A percentile compares a stretch with the other conserved stretches of the same genome.
phyloP scores from a whole-genome alignment of 2,113 vertebrate species.

The Salvelinus namaycush region DNA sequence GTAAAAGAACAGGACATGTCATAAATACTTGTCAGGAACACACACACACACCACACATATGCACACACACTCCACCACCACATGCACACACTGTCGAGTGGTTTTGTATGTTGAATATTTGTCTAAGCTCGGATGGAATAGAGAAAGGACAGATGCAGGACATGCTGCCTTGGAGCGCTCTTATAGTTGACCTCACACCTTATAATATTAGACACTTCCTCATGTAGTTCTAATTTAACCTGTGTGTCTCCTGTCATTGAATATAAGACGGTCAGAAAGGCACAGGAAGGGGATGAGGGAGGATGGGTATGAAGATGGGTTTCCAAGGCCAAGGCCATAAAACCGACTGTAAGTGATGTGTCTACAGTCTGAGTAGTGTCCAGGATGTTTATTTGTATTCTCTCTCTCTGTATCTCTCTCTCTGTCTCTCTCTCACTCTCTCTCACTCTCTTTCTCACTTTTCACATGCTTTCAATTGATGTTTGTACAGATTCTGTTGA shows the following conservation, averaged over 20 bases:
- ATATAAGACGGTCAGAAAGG: conserved; percentile 22
- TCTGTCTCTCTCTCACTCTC: no score
- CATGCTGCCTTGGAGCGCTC: no score
- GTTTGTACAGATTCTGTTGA: neutral
- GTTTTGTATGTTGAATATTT: neutral
- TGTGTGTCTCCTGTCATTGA: conserved; percentile 2
- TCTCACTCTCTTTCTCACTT: neutral
- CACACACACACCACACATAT: no score
- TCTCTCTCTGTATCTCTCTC: neutral
- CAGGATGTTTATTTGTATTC: neutral
- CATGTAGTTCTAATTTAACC: neutral
- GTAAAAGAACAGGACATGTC: conserved; percentile 7
- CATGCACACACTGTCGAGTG: neutral
- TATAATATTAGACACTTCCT: neutral
- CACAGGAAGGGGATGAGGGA: neutral
- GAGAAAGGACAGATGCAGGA: no score
- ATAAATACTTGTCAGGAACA: conserved; percentile 13
- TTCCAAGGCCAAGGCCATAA: conserved; percentile 19
- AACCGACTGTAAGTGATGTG: conserved; percentile 3
- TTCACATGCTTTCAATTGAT: neutral
- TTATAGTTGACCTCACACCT: no score
- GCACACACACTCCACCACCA: no score
- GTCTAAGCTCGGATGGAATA: no score
- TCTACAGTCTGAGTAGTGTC: neutral
- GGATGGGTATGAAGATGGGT: neutral